Conservation (phyloP, 2,888 invertebrate genomes). For the Andrena trimmerana region DNA sequence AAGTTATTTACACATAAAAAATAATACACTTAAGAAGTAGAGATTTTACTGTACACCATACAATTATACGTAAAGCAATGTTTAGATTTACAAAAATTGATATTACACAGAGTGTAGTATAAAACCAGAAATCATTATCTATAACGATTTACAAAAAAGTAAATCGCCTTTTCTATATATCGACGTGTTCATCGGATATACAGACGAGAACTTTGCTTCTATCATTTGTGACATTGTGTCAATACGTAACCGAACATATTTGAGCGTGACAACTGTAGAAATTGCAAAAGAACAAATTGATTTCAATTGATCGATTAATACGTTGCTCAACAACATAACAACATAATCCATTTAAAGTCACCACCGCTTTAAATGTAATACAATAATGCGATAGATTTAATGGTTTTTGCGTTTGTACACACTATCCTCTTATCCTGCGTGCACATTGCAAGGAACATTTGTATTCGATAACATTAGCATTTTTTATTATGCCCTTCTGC, state of each 20-base stretch:
- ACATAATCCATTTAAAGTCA: slow-evolving; percentile 52
- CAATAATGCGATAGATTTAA: slow-evolving; percentile 47
- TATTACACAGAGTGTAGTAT: slow-evolving; percentile 59
- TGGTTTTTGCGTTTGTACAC: slow-evolving; percentile 41
- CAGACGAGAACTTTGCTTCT: slow-evolving; percentile 34
- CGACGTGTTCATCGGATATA: slow-evolving; percentile 28
- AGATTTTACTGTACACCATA: slow-evolving; percentile 55
- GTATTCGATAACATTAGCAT: slow-evolving; percentile 69
- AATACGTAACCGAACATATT: slow-evolving; percentile 45
- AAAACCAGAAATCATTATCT: slow-evolving; percentile 41
- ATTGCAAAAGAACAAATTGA: slow-evolving; percentile 22
- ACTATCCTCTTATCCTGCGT: slow-evolving; percentile 70
- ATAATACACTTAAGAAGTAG: slow-evolving; percentile 54
- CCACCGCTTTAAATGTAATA: slow-evolving; percentile 47
- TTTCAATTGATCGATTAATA: slow-evolving; percentile 32
- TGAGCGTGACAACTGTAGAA: slow-evolving; percentile 45
- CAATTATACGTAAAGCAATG: slow-evolving; percentile 55
- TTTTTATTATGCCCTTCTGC: slow-evolving; percentile 55
- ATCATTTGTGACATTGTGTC: slow-evolving; percentile 38
- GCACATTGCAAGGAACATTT: slow-evolving; percentile 79
- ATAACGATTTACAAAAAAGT: slow-evolving; percentile 37
- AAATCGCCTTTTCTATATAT: slow-evolving; percentile 29
- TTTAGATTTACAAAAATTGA: slow-evolving; percentile 54
- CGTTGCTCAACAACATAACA: slow-evolving; percentile 34
- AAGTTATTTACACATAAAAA: slow-evolving; percentile 58